Conservation (phyloP, 2,113 vertebrate species). For the Electrona antarctica region DNA sequence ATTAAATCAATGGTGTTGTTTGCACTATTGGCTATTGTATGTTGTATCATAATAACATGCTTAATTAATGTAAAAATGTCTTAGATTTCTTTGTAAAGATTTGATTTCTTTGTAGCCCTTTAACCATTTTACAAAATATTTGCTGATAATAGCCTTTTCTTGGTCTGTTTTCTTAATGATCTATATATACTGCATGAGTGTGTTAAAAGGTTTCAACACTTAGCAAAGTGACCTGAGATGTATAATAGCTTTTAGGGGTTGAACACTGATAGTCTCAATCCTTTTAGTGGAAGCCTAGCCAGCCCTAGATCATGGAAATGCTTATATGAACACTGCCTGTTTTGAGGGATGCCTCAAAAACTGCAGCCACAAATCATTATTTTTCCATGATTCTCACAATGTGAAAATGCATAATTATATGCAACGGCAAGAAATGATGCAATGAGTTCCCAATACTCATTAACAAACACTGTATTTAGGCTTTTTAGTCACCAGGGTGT, state of each 20-base stretch:
- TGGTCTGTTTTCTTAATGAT: neutral
- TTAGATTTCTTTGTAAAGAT: no score
- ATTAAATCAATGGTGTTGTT: neutral
- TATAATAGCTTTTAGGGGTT: constrained; percentile 21
- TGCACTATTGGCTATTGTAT: neutral
- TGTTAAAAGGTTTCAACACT: neutral
- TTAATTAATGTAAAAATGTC: neutral
- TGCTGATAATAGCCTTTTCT: neutral
- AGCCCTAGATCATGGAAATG: constrained; percentile 17
- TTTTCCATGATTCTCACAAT: neutral
- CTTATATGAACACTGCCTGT: constrained; percentile 1
- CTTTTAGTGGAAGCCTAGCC: constrained; percentile 7
- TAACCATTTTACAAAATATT: no score
- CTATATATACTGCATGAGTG: neutral
- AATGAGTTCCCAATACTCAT: neutral
- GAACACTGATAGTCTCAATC: neutral
- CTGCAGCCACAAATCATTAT: no score
- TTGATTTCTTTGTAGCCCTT: no score
- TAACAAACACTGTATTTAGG: constrained; percentile 18
- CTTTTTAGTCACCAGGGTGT: constrained; percentile 38
- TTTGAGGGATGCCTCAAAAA: neutral
- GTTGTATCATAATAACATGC: neutral
- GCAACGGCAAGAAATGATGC: neutral
- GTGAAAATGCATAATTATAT: neutral
- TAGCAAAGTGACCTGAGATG: constrained; percentile 15